phyloP scores from a whole-genome alignment of 2,888 invertebrate genomes.

The Catocala fraxini region DNA sequence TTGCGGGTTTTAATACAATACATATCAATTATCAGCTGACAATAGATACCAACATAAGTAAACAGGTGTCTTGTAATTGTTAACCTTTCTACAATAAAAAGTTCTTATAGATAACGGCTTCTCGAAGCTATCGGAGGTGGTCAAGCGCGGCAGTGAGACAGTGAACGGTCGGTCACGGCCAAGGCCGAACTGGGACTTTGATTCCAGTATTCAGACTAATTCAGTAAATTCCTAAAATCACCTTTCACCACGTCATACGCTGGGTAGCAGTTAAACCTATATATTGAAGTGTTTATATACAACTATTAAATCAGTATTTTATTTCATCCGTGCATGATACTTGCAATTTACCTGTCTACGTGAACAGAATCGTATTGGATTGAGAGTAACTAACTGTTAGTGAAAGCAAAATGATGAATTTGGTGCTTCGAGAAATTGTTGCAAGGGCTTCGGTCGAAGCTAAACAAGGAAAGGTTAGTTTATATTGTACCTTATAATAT shows the following conservation, averaged over 20 bases:
- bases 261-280: slow-evolving; percentile 48
- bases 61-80: slow-evolving; percentile 19
- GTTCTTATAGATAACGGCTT: slow-evolving; percentile 56
- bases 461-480: slow-evolving; percentile 75
- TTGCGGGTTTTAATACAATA: too few relatives aligned
- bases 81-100: slow-evolving; percentile 48
- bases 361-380: slow-evolving; percentile 22
- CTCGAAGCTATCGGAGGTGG: slow-evolving; percentile 60
- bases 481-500: background rate
- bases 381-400: slow-evolving; percentile 49
- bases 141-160: slow-evolving; percentile 75
- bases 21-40: too few relatives aligned
- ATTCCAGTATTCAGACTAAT: slow-evolving; percentile 45
- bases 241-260: slow-evolving; percentile 57
- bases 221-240: slow-evolving; percentile 60
- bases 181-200: slow-evolving; percentile 75
- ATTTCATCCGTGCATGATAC: slow-evolving; percentile 8
- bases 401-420: slow-evolving; percentile 77
- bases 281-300: slow-evolving; percentile 39
- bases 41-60: slow-evolving; percentile 1
- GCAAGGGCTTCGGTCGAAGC: slow-evolving; percentile 73
- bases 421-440: slow-evolving; percentile 78
- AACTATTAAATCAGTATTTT: slow-evolving; percentile 9
- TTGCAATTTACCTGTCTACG: slow-evolving; percentile 11
- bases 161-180: slow-evolving; percentile 85